A percentile compares a stretch with the other conserved stretches of the same genome.
These are phyloP conservation scores for Sebastes kiyomatsui DNA, from an alignment of 2,797 vertebrate species.

Conservation along the genomic window DNA sequence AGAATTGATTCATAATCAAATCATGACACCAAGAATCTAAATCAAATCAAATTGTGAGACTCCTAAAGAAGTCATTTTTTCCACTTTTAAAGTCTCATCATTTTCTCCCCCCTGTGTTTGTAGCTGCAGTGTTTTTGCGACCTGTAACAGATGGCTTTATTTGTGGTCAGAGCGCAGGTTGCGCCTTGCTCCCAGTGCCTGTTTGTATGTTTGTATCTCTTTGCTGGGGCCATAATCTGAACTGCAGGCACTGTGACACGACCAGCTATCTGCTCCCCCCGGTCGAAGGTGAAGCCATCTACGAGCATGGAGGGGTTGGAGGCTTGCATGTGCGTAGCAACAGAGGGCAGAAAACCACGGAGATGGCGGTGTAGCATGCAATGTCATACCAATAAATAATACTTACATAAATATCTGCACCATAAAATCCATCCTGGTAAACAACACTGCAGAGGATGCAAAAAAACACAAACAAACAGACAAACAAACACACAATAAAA, in stretches of 20 bases:
- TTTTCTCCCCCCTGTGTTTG: not conserved
- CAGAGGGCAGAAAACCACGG: conserved; percentile 33
- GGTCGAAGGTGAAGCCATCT: not conserved
- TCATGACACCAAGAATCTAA: not conserved
- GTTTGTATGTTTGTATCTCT: not conserved
- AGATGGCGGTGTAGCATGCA: conserved; percentile 58
- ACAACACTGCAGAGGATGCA: conserved; percentile 93
- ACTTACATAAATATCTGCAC: conserved; percentile 99
- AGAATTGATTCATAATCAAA: not conserved
- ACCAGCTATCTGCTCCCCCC: not conserved
- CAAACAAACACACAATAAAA: conserved; percentile 82
- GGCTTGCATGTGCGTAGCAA: conserved; percentile 32
- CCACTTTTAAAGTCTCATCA: not conserved
- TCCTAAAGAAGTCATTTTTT: not conserved
- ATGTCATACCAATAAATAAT: conserved; percentile 80
- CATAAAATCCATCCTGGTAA: conserved; percentile 99
- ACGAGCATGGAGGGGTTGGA: not conserved
- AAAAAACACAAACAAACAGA: conserved; percentile 82
- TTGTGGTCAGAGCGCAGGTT: not conserved
- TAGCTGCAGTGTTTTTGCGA: not conserved
- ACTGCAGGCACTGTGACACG: not conserved
- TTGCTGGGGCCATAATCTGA: not conserved
- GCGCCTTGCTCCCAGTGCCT: not conserved
- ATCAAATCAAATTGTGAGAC: not conserved
- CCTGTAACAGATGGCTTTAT: not conserved